Evolutionary conservation across 2,888 invertebrate species (phyloP).

Genomic region (Epicampocera succincta): DNA sequence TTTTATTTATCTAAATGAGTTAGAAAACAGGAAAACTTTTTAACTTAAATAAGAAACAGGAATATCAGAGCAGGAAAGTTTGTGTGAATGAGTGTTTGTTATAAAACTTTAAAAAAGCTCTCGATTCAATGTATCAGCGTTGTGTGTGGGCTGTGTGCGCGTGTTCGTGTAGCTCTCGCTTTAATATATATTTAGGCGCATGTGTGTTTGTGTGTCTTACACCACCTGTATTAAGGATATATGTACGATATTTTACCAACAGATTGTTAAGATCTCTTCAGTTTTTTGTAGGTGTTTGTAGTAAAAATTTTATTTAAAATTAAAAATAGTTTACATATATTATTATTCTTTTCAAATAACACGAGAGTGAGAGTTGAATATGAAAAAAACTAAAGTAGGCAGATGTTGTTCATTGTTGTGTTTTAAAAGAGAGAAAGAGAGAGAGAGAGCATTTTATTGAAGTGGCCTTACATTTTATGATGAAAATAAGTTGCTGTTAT

Average conservation of each 20-base stretch:
- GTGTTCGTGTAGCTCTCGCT: background rate
- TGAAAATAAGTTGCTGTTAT: slow-evolving; percentile 56
- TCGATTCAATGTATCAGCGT: background rate
- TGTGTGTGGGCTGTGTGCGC: background rate
- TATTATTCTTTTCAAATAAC: slow-evolving; percentile 61
- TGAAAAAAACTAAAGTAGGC: slow-evolving; percentile 54
- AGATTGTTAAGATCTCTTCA: slow-evolving; percentile 32
- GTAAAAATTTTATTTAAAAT: slow-evolving; percentile 69
- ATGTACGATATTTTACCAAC: background rate
- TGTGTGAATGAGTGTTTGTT: slow-evolving; percentile 3
- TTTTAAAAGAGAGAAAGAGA: slow-evolving; percentile 54
- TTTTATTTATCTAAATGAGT: slow-evolving; percentile 69
- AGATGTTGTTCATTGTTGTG: slow-evolving; percentile 47
- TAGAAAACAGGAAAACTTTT: slow-evolving; percentile 25
- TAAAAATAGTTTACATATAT: slow-evolving; percentile 67
- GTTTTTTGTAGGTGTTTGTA: slow-evolving; percentile 67
- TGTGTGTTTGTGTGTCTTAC: background rate
- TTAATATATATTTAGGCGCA: background rate
- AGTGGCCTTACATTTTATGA: slow-evolving; percentile 57
- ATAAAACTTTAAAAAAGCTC: slow-evolving; percentile 13
- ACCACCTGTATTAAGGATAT: background rate
- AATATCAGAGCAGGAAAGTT: slow-evolving; percentile 73
- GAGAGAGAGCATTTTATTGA: slow-evolving; percentile 65
- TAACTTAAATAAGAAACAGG: slow-evolving; percentile 72
- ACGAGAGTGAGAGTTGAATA: slow-evolving; percentile 70